Evolutionary conservation across 1,140 invertebrate genomes (phyloP), one percentile per base, ranked within the genome.

Genomic region (Zaprionus capensis): DNA sequence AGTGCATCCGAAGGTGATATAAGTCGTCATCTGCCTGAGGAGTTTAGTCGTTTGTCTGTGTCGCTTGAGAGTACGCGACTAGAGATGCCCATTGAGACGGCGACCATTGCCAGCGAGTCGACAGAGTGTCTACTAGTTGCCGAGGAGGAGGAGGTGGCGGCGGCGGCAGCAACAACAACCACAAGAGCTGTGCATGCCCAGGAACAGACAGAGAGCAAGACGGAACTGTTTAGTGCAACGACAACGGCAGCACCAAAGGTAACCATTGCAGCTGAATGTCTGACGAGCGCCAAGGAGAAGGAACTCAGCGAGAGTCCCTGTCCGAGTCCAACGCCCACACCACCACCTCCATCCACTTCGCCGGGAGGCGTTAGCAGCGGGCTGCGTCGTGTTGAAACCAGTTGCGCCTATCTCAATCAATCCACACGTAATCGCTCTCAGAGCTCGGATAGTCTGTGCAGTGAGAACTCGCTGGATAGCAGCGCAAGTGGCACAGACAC

Each of bases 361-460:
- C 91, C 91, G 7, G 91, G 91, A 2, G 91, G 91, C 22, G 80
- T 74, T 0, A 91, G 91, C 63, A 71, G 71, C 26, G 87, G 91
- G 0, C 74, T 92, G 6, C 68, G 91, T n/a, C 91, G 91, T 38
- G 90, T 88, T 5, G 91, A 92, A 49, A 87, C 91, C 22, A 81
- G 80, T 41, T 87, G 81, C 57, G 83, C 86, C 46, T 92, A 85
- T 46, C 80, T 92, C 36, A 92, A 91, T 57, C 88, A 91, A 49
- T 87, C 91, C 4, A 85, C 88, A 6, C 91, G 91, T 26, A 91
- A 92, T 77, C 84, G 82, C 11, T 93, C 92, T n/a, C 91, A 92
- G 61, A 93, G 92, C 67, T 91, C 91, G 5, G 92, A 93, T 20
- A 93, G 92, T 59, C 61, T 93, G n/a, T 92, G 82, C 41, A 93